Percentiles rank a stretch among this genome's conserved stretches.
phyloP scores from a whole-genome alignment of 2,113 vertebrate species.

The Tretioscincus oriximinensis region DNA sequence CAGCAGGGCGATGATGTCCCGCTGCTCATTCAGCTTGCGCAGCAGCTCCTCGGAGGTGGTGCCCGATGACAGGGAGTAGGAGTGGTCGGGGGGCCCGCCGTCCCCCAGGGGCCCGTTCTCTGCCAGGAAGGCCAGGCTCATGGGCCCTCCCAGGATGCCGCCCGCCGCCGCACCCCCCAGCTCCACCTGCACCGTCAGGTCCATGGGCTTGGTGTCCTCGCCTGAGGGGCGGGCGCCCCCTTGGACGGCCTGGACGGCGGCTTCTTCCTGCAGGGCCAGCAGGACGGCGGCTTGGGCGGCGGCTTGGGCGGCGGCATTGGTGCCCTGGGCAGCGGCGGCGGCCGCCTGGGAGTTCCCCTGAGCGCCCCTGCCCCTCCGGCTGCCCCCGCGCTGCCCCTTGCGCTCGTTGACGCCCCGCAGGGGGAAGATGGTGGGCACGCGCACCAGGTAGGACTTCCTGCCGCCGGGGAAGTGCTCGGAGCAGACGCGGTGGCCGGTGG shows the following conservation, averaged over 20 bases:
- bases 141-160: background rate
- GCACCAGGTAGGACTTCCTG: slow-evolving; percentile 91
- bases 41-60: slow-evolving; percentile 94
- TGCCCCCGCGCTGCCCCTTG: slow-evolving; percentile 75
- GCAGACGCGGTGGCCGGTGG: slow-evolving; percentile 93
- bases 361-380: slow-evolving; percentile 21
- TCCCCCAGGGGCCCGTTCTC: slow-evolving; percentile 64
- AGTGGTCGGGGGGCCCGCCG: slow-evolving; percentile 80
- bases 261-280: slow-evolving; percentile 55
- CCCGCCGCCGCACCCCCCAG: slow-evolving; percentile 55
- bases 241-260: slow-evolving; percentile 32
- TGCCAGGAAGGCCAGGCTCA: slow-evolving; percentile 40
- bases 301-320: background rate
- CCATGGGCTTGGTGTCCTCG: slow-evolving; percentile 84
- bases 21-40: slow-evolving; percentile 94
- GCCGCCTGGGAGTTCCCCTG: slow-evolving; percentile 61
- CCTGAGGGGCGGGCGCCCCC: slow-evolving; percentile 39
- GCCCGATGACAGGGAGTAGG: slow-evolving; percentile 93
- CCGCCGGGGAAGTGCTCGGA: slow-evolving; percentile 95
- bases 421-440: slow-evolving; percentile 93
- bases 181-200: slow-evolving; percentile 79
- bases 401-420: slow-evolving; percentile 92
- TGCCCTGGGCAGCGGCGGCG: slow-evolving; percentile 32
- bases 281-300: slow-evolving; percentile 63
- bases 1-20: slow-evolving; percentile 96